Conservation (phyloP, 2,113 vertebrate genomes). For the Oxyura jamaicensis region DNA sequence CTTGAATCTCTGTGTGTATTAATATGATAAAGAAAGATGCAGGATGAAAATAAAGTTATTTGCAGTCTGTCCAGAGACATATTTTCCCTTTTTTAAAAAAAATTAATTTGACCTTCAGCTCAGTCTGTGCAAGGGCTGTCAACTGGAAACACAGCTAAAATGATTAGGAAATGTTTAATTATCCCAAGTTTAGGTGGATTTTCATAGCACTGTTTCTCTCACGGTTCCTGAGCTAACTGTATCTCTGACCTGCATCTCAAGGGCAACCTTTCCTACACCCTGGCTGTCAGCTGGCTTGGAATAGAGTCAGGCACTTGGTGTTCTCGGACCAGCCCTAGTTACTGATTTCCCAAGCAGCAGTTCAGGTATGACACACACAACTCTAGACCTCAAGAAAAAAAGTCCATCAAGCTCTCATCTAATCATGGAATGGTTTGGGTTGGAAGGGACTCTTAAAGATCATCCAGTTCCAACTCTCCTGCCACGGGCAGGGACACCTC, state of each 20-base stretch:
- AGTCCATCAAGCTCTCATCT: background rate
- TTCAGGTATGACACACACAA: background rate
- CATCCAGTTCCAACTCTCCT: no score
- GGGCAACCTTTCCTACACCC: background rate
- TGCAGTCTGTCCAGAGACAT: background rate
- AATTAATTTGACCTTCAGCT: constrained; percentile 45
- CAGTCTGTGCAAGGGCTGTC: background rate
- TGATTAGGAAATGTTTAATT: constrained; percentile 1
- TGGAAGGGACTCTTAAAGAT: no score
- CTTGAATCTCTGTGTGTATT: constrained; percentile 35
- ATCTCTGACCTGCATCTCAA: background rate
- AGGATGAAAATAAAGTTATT: constrained; percentile 37
- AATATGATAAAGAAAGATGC: constrained; percentile 39
- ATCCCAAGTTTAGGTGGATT: background rate
- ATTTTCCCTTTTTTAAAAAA: background rate
- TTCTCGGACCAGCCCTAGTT: background rate
- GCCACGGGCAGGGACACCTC: no score
- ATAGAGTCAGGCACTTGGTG: background rate
- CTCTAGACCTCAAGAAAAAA: background rate
- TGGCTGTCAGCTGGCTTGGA: background rate
- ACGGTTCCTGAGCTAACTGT: background rate
- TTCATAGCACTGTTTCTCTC: background rate
- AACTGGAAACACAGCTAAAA: background rate
- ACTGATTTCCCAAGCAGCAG: background rate
- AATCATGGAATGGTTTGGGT: no score